A percentile compares a stretch with the other conserved stretches of the same genome.
These are phyloP conservation scores for Drosophila pegasa DNA, from an alignment of 2,888 invertebrate species.

Conservation along the genomic window DNA sequence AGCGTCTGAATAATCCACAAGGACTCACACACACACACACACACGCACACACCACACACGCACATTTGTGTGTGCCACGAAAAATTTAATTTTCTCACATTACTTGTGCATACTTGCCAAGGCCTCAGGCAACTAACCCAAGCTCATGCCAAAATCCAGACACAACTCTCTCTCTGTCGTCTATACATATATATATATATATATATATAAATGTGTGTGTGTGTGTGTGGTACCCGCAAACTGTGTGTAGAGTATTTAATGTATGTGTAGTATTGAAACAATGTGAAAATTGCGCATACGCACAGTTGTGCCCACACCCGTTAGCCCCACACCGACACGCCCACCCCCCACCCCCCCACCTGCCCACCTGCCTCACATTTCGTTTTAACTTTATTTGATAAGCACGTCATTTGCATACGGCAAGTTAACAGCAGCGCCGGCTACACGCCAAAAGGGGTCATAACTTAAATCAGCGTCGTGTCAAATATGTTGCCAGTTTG, in stretches of 20 bases:
- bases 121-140: constrained; percentile 59
- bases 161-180: not conserved
- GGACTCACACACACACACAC: constrained; percentile 19
- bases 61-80: constrained; percentile 66
- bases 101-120: constrained; percentile 76
- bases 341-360: not conserved
- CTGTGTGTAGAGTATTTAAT: constrained; percentile 40
- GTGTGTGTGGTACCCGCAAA: not conserved
- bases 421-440: constrained; percentile 48
- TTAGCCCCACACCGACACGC: constrained; percentile 1
- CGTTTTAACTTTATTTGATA: constrained; percentile 70
- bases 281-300: constrained; percentile 80
- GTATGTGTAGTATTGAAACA: constrained; percentile 78
- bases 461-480: constrained; percentile 62
- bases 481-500: constrained; percentile 67
- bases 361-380: constrained; percentile 5
- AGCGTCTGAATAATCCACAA: constrained; percentile 53
- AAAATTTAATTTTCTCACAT: constrained; percentile 79
- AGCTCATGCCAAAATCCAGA: constrained; percentile 20
- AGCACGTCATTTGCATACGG: constrained; percentile 77
- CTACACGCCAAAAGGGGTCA: constrained; percentile 27
- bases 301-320: constrained; percentile 58
- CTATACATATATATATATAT: not conserved
- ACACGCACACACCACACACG: constrained; percentile 12
- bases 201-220: no score